phyloP scores from a whole-genome alignment of 2,797 vertebrate genomes.

The Gymnopithys bicolor region DNA sequence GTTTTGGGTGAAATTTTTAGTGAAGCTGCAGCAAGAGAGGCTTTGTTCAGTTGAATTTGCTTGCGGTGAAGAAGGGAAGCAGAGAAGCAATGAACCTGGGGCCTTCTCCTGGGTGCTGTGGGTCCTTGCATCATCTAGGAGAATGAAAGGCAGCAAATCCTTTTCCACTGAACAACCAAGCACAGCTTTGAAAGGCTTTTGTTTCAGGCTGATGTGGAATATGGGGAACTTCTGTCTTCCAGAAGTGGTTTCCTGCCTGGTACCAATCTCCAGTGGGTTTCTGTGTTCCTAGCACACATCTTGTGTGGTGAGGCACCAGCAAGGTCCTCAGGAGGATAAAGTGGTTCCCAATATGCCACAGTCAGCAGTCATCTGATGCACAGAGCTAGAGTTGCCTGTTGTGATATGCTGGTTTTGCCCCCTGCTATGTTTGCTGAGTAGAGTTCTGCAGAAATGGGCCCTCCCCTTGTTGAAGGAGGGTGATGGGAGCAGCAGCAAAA shows the following conservation, averaged over 20 bases:
- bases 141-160: background rate
- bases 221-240: background rate
- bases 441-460: background rate
- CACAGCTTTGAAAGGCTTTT: background rate
- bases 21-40: background rate
- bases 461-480: fast-evolving
- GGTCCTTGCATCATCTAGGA: background rate
- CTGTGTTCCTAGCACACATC: fast-evolving
- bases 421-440: background rate
- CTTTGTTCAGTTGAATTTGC: background rate
- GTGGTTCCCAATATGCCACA: fast-evolving
- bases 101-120: background rate
- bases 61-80: background rate
- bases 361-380: background rate
- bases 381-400: background rate
- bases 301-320: background rate
- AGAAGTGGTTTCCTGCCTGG: background rate
- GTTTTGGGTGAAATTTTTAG: background rate
- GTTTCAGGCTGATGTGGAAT: background rate
- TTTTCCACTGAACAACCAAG: background rate
- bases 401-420: background rate
- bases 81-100: background rate
- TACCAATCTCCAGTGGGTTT: background rate
- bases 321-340: background rate
- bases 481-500: fast-evolving